These are phyloP conservation scores for Petromus typicus DNA, from an alignment of 2,113 vertebrate species.

Conservation along the genomic window DNA sequence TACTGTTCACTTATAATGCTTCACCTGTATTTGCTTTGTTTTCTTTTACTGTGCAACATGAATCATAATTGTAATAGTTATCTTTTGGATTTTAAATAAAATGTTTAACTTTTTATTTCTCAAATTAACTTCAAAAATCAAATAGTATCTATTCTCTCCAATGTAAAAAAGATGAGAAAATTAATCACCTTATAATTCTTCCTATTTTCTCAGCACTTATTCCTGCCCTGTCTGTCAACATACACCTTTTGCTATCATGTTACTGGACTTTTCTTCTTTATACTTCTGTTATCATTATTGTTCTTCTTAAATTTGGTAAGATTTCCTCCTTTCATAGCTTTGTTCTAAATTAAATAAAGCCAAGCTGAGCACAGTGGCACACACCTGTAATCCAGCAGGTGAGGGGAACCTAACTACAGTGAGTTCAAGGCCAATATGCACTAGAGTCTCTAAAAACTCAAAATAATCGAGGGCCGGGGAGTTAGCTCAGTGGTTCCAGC, in stretches of 20 bases:
- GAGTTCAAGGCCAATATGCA: too few relatives aligned
- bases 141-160: background rate
- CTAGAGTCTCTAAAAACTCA: too few relatives aligned
- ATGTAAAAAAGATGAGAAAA: slow-evolving; percentile 45
- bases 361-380: background rate
- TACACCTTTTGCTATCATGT: background rate
- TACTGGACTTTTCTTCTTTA: background rate
- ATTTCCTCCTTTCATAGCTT: background rate
- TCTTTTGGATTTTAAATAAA: slow-evolving; percentile 32
- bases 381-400: background rate
- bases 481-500: too few relatives aligned
- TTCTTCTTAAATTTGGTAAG: background rate
- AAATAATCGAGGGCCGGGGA: too few relatives aligned
- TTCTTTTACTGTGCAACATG: background rate
- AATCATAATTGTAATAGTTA: background rate
- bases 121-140: slow-evolving; percentile 34
- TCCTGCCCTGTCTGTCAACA: background rate
- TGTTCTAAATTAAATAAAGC: slow-evolving; percentile 1
- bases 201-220: background rate
- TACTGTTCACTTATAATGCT: background rate
- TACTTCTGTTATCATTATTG: background rate
- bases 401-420: too few relatives aligned
- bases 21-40: slow-evolving; percentile 10
- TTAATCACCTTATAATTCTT: background rate
- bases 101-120: slow-evolving; percentile 38